Base-by-base conservation (phyloP, 2,113 vertebrate species). In the Mirza zaza region DNA sequence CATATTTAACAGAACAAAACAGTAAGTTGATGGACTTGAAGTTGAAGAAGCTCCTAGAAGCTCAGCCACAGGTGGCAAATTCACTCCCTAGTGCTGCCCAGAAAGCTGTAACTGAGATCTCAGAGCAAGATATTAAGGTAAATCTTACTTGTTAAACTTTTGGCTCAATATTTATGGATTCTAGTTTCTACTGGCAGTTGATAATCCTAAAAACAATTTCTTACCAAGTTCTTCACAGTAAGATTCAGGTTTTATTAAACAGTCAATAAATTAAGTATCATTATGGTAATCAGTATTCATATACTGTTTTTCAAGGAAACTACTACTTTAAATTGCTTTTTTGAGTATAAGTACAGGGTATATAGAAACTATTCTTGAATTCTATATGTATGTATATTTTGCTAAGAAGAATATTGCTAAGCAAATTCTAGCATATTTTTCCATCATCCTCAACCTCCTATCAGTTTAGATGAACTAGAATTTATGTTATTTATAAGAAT, bases 1-100 rank as follows among this genome's bases (percentile, higher is more conserved):
- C 94, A 96, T 98, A 98, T 98, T 94, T 98, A 99, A 99, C 99
- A 98, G 98, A 99, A 98, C 99, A 99, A 98, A 99, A 99, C 98
- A 99, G 99, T 98, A 99, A 98, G 92, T 98, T 99, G 75, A 97
- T 99, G 97, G 99, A 99, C 98, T 98, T 99, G 97, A 99, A 99
- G 98, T 98, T 99, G 97, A 99, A 99, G 99, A 99, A 99, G 97
- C 98, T 99, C 97, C 98, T 98, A 89, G 99, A 99, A 96, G 93
- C 98, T 98, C 98, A 98, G 97, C 99, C 99, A 97, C 99, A 99
- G 98, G 99, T 99, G 98, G 98, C 97, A 96, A 98, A 99, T 98
- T 99, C 98, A 80, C 86, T 98, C 87, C 97, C 98, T 80, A 97
- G 95, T 94, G 96, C 98, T 97, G 90, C 98, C 97, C 98, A 98